Conservation (phyloP, 1,140 invertebrate species). For the Littorina saxatilis region DNA sequence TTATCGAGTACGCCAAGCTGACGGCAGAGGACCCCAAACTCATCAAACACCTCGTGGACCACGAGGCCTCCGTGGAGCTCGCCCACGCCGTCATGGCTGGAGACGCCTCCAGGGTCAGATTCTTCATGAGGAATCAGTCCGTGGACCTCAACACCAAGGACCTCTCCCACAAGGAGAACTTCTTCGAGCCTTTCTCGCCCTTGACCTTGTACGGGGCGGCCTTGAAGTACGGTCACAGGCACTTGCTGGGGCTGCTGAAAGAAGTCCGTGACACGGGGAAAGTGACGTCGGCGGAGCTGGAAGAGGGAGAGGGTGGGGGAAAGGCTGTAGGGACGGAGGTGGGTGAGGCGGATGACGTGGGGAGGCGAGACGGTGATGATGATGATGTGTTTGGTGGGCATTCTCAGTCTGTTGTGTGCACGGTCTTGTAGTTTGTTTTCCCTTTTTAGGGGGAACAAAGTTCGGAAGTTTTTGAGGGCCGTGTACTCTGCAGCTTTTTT, state of each 20-base stretch:
- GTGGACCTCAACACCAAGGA: conserved; percentile 62
- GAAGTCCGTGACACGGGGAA: not conserved
- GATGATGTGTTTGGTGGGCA: not conserved
- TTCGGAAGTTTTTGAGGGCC: too few relatives aligned
- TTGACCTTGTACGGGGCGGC: conserved; percentile 64
- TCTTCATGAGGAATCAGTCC: conserved; percentile 56
- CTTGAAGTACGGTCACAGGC: conserved; percentile 62
- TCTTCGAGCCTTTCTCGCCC: conserved; percentile 59
- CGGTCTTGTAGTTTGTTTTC: not conserved
- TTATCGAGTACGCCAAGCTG: conserved; percentile 68
- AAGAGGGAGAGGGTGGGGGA: not conserved
- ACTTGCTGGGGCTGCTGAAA: conserved; percentile 52
- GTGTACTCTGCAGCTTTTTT: not conserved
- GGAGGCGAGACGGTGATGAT: not conserved
- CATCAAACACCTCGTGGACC: conserved; percentile 58
- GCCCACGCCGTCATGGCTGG: conserved; percentile 69
- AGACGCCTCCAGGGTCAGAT: conserved; percentile 60
- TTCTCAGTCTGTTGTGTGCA: not conserved
- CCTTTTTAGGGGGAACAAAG: too few relatives aligned
- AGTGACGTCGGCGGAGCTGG: not conserved
- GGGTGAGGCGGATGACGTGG: not conserved
- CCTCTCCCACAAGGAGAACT: conserved; percentile 61
- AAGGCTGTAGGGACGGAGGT: not conserved
- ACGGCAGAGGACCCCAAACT: conserved; percentile 57
- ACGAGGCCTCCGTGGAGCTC: conserved; percentile 69